Evolutionary conservation across 2,113 vertebrate species (phyloP).

Genomic region (Pseudonaja textilis): DNA sequence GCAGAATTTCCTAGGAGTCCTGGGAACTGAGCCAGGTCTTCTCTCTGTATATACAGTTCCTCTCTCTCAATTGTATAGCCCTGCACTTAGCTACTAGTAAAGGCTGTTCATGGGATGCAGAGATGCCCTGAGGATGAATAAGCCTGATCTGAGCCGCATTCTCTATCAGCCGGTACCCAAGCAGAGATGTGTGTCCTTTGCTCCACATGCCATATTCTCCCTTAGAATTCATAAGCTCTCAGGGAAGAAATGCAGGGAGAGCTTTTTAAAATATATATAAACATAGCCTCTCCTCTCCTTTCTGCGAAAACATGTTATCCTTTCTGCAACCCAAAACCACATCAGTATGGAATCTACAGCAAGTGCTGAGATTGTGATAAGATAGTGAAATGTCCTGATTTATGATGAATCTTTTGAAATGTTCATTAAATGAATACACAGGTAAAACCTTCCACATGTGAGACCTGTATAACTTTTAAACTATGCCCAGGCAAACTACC

Average conservation of each 20-base stretch:
- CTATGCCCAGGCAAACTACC: neutral
- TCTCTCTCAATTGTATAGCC: neutral
- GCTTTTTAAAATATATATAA: neutral
- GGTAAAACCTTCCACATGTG: fast-evolving
- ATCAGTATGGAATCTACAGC: neutral
- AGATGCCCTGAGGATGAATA: neutral
- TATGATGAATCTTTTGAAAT: neutral
- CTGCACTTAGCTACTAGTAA: neutral
- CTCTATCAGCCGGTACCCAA: neutral
- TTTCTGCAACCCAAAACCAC: too few species aligned
- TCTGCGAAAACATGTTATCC: too few species aligned
- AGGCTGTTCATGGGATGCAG: neutral
- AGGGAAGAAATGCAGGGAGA: neutral
- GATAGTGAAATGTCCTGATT: neutral
- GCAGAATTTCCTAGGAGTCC: neutral
- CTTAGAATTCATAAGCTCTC: neutral
- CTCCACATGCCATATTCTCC: neutral
- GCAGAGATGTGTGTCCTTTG: neutral
- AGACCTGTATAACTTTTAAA: neutral
- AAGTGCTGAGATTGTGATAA: neutral
- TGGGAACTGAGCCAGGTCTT: neutral
- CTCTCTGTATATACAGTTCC: neutral
- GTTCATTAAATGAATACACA: neutral
- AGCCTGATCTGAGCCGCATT: neutral
- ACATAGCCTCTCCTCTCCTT: neutral